Base-by-base conservation (phyloP, 2,797 vertebrate species). In the Toxotes lorentzi region DNA sequence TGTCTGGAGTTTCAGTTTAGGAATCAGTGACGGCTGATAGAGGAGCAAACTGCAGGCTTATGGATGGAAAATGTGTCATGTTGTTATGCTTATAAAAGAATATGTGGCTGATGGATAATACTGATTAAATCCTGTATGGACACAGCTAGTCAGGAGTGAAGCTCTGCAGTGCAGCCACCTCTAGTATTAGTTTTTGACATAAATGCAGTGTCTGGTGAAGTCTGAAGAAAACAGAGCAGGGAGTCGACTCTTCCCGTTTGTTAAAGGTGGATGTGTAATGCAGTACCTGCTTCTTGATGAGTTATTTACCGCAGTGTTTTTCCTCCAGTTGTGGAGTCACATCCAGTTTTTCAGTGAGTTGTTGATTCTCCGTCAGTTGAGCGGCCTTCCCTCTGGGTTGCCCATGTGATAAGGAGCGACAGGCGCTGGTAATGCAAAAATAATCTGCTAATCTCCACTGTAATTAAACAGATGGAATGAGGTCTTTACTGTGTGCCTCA, bases 401-500 rank as follows among this genome's bases (percentile, higher is more conserved):
- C 70, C 67, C 50, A 45, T 79, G 80, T 83, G 88, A 85, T 78
- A 83, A 86, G 79, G 82, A 95, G 89, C 61, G 84, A 92, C 92
- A 93, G 91, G 91, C 89, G 35, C 83, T 59, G 82, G 87, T 94
- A 94, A 95, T 94, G 92, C 93, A 94, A 91, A 94, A 92, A 93
- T 95, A 95, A 95, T 95, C 94, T 92, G 89, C 81, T 95, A 94
- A 94, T 94, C 94, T 94, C 84, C 88, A 83, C 91, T 92, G 85
- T 94, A 95, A 95, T 95, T 94, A 94, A 95, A 95, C 94, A 95
- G 94, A 94, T 95, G 94, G 93, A 94, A 93, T 85, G 79, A 92
- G 90, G 91, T 91, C 91, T 94, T 93, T 92, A 89, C 90, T 90
- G 78, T 86, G 80, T 59, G 70, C 82, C 86, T 90, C 73, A 81